phyloP scores from a whole-genome alignment of 1,140 invertebrate genomes.

The Ericerus pela region DNA sequence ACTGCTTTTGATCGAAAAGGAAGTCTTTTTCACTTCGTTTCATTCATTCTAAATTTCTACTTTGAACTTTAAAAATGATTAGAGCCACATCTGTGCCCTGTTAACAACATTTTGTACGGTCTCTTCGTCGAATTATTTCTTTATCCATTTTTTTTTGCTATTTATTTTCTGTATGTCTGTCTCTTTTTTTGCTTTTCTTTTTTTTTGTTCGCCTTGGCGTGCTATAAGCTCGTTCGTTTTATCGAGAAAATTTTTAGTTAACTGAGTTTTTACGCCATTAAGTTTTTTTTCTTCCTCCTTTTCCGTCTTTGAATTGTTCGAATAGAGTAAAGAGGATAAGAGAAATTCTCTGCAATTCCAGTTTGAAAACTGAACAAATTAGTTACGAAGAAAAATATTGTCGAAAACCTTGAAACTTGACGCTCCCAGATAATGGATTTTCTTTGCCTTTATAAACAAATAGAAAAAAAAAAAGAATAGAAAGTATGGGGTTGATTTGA shows the following conservation, averaged over 20 bases:
- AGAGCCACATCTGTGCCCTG: constrained; percentile 6
- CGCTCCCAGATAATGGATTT: no score
- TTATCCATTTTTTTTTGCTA: background rate
- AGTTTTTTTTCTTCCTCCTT: no score
- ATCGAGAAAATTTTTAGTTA: background rate
- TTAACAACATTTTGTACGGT: constrained; percentile 8
- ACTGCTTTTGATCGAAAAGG: constrained; percentile 9
- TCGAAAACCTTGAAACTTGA: no score
- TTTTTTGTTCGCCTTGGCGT: background rate
- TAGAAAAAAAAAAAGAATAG: no score
- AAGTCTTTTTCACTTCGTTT: constrained; percentile 9
- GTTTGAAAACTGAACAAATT: no score
- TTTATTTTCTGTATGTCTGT: no score
- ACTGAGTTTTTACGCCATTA: background rate
- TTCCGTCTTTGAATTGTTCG: no score
- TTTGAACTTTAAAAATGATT: constrained; percentile 12
- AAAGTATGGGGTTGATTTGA: no score
- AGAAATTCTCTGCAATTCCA: no score
- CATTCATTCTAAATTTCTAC: constrained; percentile 8
- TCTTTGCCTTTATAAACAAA: no score
- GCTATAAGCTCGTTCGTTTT: background rate
- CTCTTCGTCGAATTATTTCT: constrained; percentile 6
- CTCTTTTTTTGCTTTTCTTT: background rate
- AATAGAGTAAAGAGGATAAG: no score
- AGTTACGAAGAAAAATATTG: no score